Percentiles rank a stretch among this genome's conserved stretches.
Conservation (phyloP, 2,888 invertebrate species). For the Uropetala carovei region DNA sequence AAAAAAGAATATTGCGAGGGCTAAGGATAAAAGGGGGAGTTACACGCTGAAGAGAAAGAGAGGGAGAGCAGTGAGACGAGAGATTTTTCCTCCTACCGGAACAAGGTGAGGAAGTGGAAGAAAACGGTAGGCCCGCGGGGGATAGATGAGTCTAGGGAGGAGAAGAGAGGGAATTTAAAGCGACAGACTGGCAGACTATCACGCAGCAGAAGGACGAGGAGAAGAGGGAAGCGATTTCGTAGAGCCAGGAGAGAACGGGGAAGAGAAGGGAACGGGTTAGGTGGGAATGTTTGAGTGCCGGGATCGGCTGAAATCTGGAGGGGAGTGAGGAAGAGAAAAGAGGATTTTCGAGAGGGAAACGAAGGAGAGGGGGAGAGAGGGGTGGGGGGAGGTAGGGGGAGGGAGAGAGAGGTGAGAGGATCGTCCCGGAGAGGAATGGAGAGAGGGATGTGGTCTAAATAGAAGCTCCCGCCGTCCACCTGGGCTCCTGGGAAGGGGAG, state of each 20-base stretch:
- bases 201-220: background rate
- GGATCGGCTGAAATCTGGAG: too few species aligned
- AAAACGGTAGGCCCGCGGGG: background rate
- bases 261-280: too few species aligned
- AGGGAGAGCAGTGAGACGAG: too few species aligned
- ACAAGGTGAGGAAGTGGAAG: too few species aligned
- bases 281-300: too few species aligned
- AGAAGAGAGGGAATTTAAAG: conserved; percentile 11
- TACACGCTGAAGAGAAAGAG: too few species aligned
- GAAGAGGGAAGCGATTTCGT: background rate
- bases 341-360: background rate
- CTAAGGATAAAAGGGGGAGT: too few species aligned
- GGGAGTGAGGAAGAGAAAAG: too few species aligned
- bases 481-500: background rate
- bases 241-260: background rate
- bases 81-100: too few species aligned
- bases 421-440: background rate
- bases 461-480: conserved; percentile 4
- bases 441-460: background rate
- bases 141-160: background rate
- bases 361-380: background rate
- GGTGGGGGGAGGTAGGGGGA: background rate
- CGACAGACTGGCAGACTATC: conserved; percentile 32
- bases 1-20: too few species aligned
- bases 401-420: background rate